Conservation (phyloP, 2,113 vertebrate species). For the Anseranas semipalmata region DNA sequence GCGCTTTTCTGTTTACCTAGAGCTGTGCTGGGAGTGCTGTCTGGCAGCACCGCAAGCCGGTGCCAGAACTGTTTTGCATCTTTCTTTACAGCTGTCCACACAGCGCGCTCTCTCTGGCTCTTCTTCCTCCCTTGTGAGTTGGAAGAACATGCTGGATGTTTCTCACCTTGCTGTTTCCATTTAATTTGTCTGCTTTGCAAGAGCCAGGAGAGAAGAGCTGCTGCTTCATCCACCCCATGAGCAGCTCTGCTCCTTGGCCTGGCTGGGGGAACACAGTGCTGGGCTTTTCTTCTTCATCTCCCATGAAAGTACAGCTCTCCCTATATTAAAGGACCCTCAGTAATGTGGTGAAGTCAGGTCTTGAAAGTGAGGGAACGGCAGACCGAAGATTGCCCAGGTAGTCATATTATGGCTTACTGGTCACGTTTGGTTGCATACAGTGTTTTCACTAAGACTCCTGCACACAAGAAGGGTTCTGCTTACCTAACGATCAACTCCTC, state of each 20-base stretch:
- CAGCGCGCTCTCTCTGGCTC: background rate
- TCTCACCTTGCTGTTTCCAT: background rate
- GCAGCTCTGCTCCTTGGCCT: background rate
- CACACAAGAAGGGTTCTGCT: background rate
- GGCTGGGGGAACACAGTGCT: rapidly evolving
- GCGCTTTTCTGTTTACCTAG: background rate
- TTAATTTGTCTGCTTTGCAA: background rate
- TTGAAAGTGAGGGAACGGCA: background rate
- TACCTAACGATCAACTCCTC: background rate
- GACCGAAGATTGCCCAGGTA: background rate
- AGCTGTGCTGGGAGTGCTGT: background rate
- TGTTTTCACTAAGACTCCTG: background rate
- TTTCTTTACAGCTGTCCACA: background rate
- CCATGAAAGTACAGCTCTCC: background rate
- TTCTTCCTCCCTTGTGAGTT: background rate
- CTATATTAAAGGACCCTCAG: background rate
- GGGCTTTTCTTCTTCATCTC: background rate
- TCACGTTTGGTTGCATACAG: background rate
- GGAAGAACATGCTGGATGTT: background rate
- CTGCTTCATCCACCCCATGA: background rate
- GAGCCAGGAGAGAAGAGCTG: background rate
- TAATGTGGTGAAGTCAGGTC: background rate
- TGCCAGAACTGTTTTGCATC: background rate
- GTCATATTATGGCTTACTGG: background rate
- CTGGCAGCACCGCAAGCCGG: background rate